Evolutionary conservation across 1,140 invertebrate genomes (phyloP).

Genomic region (Drosophila pseudoananassae): DNA sequence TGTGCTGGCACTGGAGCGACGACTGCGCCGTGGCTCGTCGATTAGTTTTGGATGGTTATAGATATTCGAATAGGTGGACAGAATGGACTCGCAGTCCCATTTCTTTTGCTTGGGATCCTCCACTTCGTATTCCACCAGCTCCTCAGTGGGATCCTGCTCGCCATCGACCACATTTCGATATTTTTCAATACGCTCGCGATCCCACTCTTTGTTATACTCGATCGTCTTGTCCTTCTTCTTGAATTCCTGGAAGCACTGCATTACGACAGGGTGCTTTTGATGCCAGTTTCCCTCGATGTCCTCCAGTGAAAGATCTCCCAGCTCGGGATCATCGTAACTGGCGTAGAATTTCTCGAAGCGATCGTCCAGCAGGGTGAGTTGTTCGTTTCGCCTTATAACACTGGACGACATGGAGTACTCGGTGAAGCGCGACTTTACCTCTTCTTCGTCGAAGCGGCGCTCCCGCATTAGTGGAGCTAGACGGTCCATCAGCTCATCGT

Average conservation of each 20-base stretch:
- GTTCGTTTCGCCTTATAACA: conserved; percentile 93
- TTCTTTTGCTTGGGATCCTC: conserved; percentile 87
- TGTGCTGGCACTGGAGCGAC: conserved; percentile 81
- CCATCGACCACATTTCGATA: conserved; percentile 86
- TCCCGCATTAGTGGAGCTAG: conserved; percentile 86
- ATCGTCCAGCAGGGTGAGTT: conserved; percentile 93
- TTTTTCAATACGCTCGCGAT: conserved; percentile 87
- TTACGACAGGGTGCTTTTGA: conserved; percentile 88
- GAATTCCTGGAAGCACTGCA: conserved; percentile 88
- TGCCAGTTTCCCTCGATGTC: conserved; percentile 94
- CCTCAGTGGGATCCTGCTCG: conserved; percentile 85
- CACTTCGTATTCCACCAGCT: conserved; percentile 87
- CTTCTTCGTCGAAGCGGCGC: conserved; percentile 87
- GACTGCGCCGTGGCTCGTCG: conserved; percentile 88
- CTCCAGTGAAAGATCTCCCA: conserved; percentile 94
- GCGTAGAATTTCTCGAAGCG: conserved; percentile 96
- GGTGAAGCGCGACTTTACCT: conserved; percentile 95
- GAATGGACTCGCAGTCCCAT: conserved; percentile 97
- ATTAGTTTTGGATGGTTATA: conserved; percentile 97
- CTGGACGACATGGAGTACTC: conserved; percentile 97
- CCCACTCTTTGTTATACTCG: conserved; percentile 87
- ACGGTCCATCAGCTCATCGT: conserved; percentile 85
- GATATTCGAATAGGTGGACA: conserved; percentile 94
- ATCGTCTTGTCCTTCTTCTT: conserved; percentile 86
- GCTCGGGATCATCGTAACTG: conserved; percentile 94